These are phyloP conservation scores for Protophormia terraenovae DNA, from an alignment of 2,888 invertebrate species.

Conservation along the genomic window DNA sequence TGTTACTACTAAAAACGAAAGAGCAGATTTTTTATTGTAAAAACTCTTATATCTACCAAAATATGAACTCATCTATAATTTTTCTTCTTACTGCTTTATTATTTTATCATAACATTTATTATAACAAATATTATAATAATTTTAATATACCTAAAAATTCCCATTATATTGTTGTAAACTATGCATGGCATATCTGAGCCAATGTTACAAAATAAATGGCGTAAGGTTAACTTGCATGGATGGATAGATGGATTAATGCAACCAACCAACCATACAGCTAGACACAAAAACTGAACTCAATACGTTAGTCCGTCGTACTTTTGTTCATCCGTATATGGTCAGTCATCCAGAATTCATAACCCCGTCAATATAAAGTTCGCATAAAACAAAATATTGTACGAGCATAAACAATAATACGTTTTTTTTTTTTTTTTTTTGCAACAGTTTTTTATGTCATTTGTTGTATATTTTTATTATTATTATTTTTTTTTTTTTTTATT, in stretches of 20 bases:
- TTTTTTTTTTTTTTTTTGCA: slow-evolving; percentile 13
- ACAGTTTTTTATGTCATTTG: slow-evolving; percentile 25
- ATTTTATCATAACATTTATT: no score
- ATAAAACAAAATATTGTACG: slow-evolving; percentile 49
- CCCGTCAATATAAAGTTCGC: slow-evolving; percentile 34
- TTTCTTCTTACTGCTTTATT: no score
- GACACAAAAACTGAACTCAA: slow-evolving; percentile 13
- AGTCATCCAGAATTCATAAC: slow-evolving; percentile 56
- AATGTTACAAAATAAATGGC: slow-evolving; percentile 54
- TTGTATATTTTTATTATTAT: no score
- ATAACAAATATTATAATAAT: background rate
- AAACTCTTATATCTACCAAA: no score
- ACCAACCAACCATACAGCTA: slow-evolving; percentile 31
- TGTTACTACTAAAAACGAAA: no score
- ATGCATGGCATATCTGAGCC: slow-evolving; percentile 20
- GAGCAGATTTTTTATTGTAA: no score
- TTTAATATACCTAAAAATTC: background rate
- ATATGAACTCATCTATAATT: no score
- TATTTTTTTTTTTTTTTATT: slow-evolving; percentile 13
- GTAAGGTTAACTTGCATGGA: slow-evolving; percentile 41
- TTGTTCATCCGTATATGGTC: background rate
- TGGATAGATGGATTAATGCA: slow-evolving; percentile 54
- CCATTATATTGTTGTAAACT: background rate
- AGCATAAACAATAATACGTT: slow-evolving; percentile 11
- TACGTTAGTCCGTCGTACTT: background rate